Conservation (phyloP, 2,113 vertebrate species). For the Chunga burmeisteri region DNA sequence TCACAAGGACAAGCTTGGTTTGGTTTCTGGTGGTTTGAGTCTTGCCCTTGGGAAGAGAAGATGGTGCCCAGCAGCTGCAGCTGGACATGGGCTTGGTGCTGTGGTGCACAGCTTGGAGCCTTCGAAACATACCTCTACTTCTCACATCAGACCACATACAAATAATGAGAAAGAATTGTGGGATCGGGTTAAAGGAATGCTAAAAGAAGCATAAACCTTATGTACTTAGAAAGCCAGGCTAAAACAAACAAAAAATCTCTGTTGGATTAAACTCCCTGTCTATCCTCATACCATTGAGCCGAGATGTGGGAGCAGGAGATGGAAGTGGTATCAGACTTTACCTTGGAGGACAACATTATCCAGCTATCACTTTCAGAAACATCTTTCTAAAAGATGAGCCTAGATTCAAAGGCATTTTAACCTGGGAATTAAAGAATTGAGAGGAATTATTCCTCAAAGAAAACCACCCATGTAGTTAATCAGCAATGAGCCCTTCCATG, state of each 20-base stretch:
- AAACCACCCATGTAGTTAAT: slow-evolving; percentile 34
- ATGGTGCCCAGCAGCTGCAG: background rate
- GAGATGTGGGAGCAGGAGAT: background rate
- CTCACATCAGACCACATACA: rapidly evolving
- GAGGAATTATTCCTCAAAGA: slow-evolving; percentile 9
- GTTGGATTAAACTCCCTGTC: background rate
- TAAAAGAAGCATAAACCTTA: background rate
- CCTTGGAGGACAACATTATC: background rate
- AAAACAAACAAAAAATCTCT: background rate
- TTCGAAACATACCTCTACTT: rapidly evolving
- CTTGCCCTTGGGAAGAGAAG: background rate
- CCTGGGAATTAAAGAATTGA: background rate
- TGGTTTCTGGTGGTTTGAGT: background rate
- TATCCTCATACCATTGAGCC: background rate
- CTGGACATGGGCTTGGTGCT: rapidly evolving
- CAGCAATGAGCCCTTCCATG: background rate
- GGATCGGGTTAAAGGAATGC: background rate
- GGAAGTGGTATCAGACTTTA: background rate
- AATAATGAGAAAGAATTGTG: background rate
- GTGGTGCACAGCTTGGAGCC: background rate
- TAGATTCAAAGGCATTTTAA: background rate
- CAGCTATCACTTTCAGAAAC: background rate
- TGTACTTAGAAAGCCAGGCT: background rate
- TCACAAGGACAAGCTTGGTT: background rate
- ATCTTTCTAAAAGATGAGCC: background rate